These are phyloP conservation scores for Turritopsis rubra DNA, from an alignment of 30 jellyfish, hydroid and myxozoan species.

Conservation along the genomic window DNA sequence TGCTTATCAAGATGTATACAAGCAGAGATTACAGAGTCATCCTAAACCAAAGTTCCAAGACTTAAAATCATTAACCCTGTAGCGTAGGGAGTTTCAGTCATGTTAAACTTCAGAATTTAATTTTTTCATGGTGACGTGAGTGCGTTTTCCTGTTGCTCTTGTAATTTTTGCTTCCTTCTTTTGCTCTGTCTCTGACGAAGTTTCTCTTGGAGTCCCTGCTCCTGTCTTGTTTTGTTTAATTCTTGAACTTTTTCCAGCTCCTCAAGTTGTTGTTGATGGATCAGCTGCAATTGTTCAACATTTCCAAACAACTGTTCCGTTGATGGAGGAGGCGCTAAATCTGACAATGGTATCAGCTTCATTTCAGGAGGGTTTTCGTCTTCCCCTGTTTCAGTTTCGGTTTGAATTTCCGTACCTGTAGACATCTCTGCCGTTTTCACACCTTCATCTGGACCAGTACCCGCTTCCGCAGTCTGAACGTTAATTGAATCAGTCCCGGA, in stretches of 20 bases:
- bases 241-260: slow-evolving; percentile 77
- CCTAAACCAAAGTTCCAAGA: too few relatives aligned
- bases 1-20: too few relatives aligned
- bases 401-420: neutral
- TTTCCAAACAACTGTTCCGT: slow-evolving; percentile 75
- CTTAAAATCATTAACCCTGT: too few relatives aligned
- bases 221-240: slow-evolving; percentile 56
- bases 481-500: neutral
- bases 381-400: neutral
- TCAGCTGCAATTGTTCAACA: slow-evolving; percentile 43
- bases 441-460: neutral
- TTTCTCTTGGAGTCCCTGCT: slow-evolving; percentile 65
- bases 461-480: neutral
- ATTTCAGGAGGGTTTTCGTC: slow-evolving; percentile 44
- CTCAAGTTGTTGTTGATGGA: slow-evolving; percentile 53
- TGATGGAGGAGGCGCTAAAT: slow-evolving; percentile 87
- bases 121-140: slow-evolving; percentile 15
- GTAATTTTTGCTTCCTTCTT: slow-evolving; percentile 49
- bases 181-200: slow-evolving; percentile 50
- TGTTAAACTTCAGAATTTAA: too few relatives aligned
- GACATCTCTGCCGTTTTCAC: neutral
- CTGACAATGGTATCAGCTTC: slow-evolving; percentile 62
- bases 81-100: too few relatives aligned
- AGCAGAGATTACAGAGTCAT: too few relatives aligned
- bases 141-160: slow-evolving; percentile 42